phyloP scores from a whole-genome alignment of 2,113 vertebrate species.

The Numenius arquata region DNA sequence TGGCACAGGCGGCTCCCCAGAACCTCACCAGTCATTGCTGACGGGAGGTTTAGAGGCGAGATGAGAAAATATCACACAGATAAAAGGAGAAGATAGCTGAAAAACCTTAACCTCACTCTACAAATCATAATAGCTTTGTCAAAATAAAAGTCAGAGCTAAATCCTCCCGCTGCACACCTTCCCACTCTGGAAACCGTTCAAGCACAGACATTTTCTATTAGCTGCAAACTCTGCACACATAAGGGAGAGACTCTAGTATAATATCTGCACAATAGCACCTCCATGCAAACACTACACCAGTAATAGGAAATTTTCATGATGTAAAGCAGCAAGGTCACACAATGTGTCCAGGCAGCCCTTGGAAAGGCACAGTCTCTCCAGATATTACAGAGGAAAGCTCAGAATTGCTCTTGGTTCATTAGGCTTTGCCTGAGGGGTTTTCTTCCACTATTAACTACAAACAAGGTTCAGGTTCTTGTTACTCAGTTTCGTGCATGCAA shows the following conservation, averaged over 20 bases:
- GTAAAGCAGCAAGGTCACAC: constrained; percentile 72
- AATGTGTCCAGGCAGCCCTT: constrained; percentile 56
- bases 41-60: constrained; percentile 28
- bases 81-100: constrained; percentile 52
- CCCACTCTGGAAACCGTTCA: neutral
- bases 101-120: constrained; percentile 60
- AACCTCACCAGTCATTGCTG: constrained; percentile 7
- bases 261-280: constrained; percentile 43
- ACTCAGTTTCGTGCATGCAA: constrained; percentile 28
- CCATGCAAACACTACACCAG: constrained; percentile 34
- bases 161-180: constrained; percentile 30
- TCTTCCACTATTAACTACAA: constrained; percentile 71
- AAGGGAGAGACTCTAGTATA: constrained; percentile 31
- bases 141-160: constrained; percentile 64
- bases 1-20: constrained; percentile 1
- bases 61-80: constrained; percentile 55
- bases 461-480: constrained; percentile 65
- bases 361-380: constrained; percentile 57
- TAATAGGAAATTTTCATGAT: constrained; percentile 44
- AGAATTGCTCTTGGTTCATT: constrained; percentile 72
- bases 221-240: constrained; percentile 1
- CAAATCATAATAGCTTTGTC: constrained; percentile 56
- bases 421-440: constrained; percentile 73
- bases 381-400: constrained; percentile 60
- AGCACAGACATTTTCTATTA: constrained; percentile 62